Conservation (phyloP, 2,888 invertebrate species). For the Quadroppia sp. region DNA sequence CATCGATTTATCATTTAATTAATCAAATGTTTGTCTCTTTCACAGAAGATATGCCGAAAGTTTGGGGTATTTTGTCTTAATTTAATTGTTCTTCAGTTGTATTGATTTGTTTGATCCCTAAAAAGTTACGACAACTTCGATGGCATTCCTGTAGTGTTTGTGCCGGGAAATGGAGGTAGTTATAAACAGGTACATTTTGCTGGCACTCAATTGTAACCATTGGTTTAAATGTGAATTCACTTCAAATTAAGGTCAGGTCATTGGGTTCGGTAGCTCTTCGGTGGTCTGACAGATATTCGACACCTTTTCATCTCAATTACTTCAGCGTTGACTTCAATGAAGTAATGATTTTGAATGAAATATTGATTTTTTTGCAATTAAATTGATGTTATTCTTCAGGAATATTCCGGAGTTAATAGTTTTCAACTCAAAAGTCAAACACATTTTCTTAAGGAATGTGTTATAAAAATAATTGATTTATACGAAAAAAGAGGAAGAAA, state of each 20-base stretch:
- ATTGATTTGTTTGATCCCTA: background rate
- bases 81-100: background rate
- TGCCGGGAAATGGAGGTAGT: conserved; percentile 93
- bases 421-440: conserved; percentile 73
- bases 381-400: conserved; percentile 53
- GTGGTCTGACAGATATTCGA: conserved; percentile 67
- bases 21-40: background rate
- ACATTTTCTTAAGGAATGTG: conserved; percentile 65
- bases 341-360: conserved; percentile 49
- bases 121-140: conserved; percentile 65
- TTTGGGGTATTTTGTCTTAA: conserved; percentile 10
- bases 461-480: conserved; percentile 61
- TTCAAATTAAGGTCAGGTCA: conserved; percentile 63
- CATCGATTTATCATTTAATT: background rate
- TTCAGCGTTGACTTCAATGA: conserved; percentile 86
- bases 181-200: conserved; percentile 75
- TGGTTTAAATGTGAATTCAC: no score
- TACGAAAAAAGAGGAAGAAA: conserved; percentile 51
- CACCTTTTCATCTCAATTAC: conserved; percentile 79
- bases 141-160: conserved; percentile 88
- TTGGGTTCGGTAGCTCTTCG: conserved; percentile 84
- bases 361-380: conserved; percentile 33
- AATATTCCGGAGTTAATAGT: conserved; percentile 80
- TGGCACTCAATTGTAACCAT: no score
- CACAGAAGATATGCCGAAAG: background rate